Evolutionary conservation across 2,797 vertebrate species (phyloP).

Genomic region (Gastrophryne carolinensis): DNA sequence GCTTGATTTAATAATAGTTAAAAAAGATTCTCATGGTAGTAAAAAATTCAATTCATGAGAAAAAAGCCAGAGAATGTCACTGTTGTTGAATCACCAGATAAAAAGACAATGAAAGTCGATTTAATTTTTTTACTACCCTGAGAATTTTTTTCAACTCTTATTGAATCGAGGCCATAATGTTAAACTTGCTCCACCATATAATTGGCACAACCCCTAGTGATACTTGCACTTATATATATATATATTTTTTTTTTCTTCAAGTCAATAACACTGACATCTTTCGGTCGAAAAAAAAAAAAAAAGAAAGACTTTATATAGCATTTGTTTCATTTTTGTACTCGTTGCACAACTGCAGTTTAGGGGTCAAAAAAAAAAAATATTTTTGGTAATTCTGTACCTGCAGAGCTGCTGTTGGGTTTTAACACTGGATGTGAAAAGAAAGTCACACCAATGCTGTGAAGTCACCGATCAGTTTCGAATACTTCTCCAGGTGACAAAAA

Average conservation of each 20-base stretch:
- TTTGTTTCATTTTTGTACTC: constrained; percentile 24
- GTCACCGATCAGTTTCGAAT: constrained; percentile 61
- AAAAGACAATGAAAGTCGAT: too few relatives aligned
- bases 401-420: constrained; percentile 55
- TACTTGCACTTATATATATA: constrained; percentile 71
- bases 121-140: too few relatives aligned
- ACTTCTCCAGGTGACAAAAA: constrained; percentile 56
- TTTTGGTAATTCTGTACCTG: constrained; percentile 26
- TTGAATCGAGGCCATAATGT: too few relatives aligned
- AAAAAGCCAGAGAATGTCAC: too few relatives aligned
- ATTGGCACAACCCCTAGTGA: too few relatives aligned
- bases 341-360: constrained; percentile 47
- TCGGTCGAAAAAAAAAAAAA: constrained; percentile 44
- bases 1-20: too few relatives aligned
- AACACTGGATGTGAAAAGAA: constrained; percentile 71
- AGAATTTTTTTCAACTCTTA: too few relatives aligned
- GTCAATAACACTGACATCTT: constrained; percentile 39
- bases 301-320: constrained; percentile 18
- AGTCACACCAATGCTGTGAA: constrained; percentile 69
- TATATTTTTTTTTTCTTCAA: constrained; percentile 65
- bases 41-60: too few relatives aligned
- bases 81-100: too few relatives aligned
- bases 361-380: neutral
- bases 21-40: too few relatives aligned
- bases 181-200: too few relatives aligned